Evolutionary conservation across 1,140 invertebrate genomes (phyloP).

Genomic region (Eulimnadia texana): DNA sequence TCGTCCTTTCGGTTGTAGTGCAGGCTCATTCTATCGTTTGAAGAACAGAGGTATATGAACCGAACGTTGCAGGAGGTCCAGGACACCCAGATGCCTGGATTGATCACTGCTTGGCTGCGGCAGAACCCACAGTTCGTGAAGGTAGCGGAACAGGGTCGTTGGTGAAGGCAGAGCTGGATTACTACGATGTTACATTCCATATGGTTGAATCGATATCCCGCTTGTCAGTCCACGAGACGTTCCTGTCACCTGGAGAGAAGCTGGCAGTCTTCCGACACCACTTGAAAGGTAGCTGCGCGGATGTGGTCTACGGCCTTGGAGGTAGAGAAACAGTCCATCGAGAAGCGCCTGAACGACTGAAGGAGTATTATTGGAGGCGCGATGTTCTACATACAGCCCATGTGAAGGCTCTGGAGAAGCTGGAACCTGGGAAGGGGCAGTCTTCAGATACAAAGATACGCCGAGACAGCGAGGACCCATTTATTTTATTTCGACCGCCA

Average conservation of each 20-base stretch:
- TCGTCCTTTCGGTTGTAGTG: too few species aligned
- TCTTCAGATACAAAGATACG: neutral
- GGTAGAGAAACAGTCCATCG: constrained; percentile 1
- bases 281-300: neutral
- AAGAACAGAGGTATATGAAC: neutral
- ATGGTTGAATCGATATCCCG: neutral
- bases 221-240: neutral
- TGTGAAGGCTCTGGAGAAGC: neutral
- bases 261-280: neutral
- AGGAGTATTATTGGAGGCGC: neutral
- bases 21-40: too few species aligned
- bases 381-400: constrained; percentile 2
- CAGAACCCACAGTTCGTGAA: neutral
- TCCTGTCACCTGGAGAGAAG: neutral
- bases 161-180: neutral
- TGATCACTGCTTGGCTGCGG: neutral
- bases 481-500: neutral
- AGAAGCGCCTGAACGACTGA: neutral
- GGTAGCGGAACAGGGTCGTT: too few species aligned
- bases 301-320: constrained; percentile 8
- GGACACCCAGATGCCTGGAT: neutral
- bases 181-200: neutral
- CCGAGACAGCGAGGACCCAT: neutral
- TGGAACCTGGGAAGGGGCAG: neutral
- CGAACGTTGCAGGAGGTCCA: neutral